A percentile compares a stretch with the other conserved stretches of the same genome.
Evolutionary conservation across 2,113 vertebrate species (phyloP).

Genomic region (Lagopus leucura): DNA sequence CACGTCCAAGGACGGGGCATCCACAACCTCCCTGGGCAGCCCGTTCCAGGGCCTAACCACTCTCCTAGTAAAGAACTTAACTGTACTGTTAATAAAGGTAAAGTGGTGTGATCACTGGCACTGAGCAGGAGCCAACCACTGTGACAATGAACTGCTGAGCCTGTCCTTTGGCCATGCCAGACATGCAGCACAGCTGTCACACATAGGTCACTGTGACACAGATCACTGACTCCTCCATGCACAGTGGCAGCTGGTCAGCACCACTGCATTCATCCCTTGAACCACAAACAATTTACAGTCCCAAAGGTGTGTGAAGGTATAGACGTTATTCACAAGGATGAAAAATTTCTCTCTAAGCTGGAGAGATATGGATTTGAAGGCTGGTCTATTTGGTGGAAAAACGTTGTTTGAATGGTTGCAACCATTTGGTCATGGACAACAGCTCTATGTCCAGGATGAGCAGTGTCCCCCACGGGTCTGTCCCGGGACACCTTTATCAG

Average conservation of each 20-base stretch:
- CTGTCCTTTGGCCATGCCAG: not conserved
- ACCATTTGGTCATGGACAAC: too few relatives aligned
- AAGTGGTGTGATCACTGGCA: accelerated
- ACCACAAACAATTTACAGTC: not conserved
- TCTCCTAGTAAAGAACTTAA: too few relatives aligned
- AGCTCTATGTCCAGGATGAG: too few relatives aligned
- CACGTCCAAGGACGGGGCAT: too few relatives aligned
- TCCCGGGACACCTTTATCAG: too few relatives aligned
- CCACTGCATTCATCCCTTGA: conserved; percentile 16
- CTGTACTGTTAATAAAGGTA: not conserved
- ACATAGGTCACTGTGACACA: not conserved
- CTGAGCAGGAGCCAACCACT: accelerated
- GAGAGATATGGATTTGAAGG: too few relatives aligned
- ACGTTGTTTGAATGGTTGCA: too few relatives aligned
- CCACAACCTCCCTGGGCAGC: too few relatives aligned
- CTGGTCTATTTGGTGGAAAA: too few relatives aligned
- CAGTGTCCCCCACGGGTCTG: too few relatives aligned
- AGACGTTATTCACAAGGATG: conserved; percentile 19
- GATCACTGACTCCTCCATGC: not conserved
- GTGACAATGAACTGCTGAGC: accelerated
- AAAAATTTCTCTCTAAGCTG: too few relatives aligned
- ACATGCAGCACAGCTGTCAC: not conserved
- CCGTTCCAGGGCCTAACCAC: too few relatives aligned
- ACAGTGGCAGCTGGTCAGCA: not conserved
- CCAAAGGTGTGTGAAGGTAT: conserved; percentile 5